Evolutionary conservation across 2,797 vertebrate genomes (phyloP).

Genomic region (Euphonia xanthogaster): DNA sequence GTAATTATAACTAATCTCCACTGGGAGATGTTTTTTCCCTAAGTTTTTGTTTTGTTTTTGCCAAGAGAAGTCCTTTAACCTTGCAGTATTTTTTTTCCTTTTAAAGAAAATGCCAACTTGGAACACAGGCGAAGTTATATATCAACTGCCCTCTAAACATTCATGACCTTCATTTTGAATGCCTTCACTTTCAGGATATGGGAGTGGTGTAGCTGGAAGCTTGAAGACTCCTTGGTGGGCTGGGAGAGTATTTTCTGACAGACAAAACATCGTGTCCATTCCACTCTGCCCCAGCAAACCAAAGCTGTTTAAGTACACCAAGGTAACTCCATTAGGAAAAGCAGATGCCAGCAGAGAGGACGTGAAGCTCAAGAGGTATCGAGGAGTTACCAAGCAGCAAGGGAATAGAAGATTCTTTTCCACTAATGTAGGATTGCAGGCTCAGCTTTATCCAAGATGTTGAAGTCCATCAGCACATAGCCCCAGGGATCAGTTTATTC

Average conservation of each 20-base stretch:
- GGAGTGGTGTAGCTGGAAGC: slow-evolving; percentile 18
- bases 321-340: neutral
- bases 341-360: neutral
- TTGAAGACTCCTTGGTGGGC: neutral
- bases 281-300: neutral
- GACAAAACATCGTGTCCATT: neutral
- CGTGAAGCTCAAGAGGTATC: neutral
- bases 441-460: accelerated
- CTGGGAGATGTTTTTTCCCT: neutral
- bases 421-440: neutral
- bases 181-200: slow-evolving; percentile 12
- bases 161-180: slow-evolving; percentile 1
- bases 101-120: slow-evolving; percentile 28
- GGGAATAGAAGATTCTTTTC: neutral
- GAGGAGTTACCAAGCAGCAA: neutral
- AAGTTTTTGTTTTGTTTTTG: neutral
- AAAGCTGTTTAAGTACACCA: neutral
- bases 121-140: neutral
- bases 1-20: neutral
- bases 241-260: neutral
- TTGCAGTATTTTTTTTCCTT: neutral
- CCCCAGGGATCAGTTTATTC: neutral
- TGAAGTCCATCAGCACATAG: neutral
- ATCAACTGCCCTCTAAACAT: slow-evolving; percentile 1
- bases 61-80: neutral